Conservation (phyloP, 2,113 vertebrate genomes). For the Emydocephalus ijimae region DNA sequence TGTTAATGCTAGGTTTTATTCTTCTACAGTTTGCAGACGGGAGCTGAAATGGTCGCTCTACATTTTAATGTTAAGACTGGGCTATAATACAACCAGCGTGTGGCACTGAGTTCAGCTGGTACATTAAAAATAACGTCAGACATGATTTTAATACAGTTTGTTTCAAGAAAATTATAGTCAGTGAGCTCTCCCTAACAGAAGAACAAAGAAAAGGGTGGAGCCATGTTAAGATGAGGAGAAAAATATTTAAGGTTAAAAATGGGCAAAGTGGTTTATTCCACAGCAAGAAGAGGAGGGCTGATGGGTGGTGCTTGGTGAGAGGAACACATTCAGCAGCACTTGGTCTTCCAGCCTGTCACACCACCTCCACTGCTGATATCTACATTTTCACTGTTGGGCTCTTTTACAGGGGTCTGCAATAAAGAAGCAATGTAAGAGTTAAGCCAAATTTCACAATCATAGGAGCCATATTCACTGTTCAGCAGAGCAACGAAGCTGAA, state of each 20-base stretch:
- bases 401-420: conserved; percentile 97
- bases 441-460: background rate
- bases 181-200: conserved; percentile 78
- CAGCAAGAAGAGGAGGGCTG: conserved; percentile 72
- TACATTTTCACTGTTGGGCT: conserved; percentile 99
- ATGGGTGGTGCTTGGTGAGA: conserved; percentile 65
- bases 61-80: conserved; percentile 70
- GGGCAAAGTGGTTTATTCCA: conserved; percentile 85
- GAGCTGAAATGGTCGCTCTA: conserved; percentile 68
- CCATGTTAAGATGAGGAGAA: conserved; percentile 70
- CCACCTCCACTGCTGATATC: conserved; percentile 95
- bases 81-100: conserved; percentile 78
- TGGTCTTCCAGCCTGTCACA: conserved; percentile 98
- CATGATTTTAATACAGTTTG: conserved; percentile 80
- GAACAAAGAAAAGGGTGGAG: conserved; percentile 67
- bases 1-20: conserved; percentile 88
- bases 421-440: conserved; percentile 50
- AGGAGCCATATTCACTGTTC: too few species aligned
- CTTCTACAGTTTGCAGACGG: conserved; percentile 77
- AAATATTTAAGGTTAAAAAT: conserved; percentile 74
- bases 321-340: conserved; percentile 86
- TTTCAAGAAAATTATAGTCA: conserved; percentile 78
- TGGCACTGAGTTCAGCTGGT: conserved; percentile 72
- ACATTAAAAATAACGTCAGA: conserved; percentile 81
- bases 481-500: background rate